Conservation (phyloP, 2,113 vertebrate genomes). For the Octodon degus region DNA sequence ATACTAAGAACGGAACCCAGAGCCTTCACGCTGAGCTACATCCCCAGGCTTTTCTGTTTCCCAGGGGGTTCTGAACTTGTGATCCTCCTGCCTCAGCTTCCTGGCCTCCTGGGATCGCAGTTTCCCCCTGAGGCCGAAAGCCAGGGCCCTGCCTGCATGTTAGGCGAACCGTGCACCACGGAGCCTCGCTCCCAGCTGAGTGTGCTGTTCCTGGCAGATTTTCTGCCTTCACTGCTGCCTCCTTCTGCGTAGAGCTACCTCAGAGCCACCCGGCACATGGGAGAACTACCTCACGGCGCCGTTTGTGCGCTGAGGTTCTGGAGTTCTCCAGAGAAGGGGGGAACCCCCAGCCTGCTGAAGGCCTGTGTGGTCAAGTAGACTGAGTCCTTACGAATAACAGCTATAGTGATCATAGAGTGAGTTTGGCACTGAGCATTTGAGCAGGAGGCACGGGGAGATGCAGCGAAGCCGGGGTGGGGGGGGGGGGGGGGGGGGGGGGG, state of each 20-base stretch:
- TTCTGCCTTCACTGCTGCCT: not conserved
- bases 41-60: not conserved
- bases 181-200: not conserved
- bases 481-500: not conserved
- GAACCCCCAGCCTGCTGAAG: not conserved
- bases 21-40: not conserved
- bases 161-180: not conserved
- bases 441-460: not conserved
- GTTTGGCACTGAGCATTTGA: not conserved
- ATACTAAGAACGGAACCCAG: not conserved
- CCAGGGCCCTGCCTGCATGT: not conserved
- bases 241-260: not conserved
- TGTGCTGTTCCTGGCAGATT: not conserved
- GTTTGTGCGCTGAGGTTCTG: not conserved
- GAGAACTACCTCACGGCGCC: not conserved
- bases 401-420: not conserved
- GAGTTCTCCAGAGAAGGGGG: not conserved
- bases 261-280: not conserved
- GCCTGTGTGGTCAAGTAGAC: not conserved
- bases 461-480: not conserved
- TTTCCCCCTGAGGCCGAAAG: not conserved
- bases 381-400: not conserved
- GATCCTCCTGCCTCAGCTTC: not conserved
- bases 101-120: not conserved
- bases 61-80: not conserved